Evolutionary conservation across 1,140 invertebrate genomes (phyloP).

Genomic region (Orussus abietinus): DNA sequence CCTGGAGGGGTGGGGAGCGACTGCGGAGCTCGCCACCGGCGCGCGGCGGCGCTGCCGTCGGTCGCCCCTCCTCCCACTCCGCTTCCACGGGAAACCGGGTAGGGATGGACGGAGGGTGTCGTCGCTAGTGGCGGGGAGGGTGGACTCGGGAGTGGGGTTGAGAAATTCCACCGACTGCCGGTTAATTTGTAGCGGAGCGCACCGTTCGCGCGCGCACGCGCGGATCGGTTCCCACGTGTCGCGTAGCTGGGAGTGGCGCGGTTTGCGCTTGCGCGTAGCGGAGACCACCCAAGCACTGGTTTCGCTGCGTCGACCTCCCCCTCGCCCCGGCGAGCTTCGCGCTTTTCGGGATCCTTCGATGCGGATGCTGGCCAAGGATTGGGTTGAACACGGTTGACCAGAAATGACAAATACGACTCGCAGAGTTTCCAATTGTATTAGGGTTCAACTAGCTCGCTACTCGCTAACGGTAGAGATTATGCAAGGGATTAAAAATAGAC

Average conservation of each 20-base stretch:
- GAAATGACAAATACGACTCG: too few relatives aligned
- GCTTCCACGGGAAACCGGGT: background rate
- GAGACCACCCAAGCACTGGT: background rate
- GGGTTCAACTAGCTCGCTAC: too few relatives aligned
- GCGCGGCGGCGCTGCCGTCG: conserved; percentile 12
- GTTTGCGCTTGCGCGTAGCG: conserved; percentile 17
- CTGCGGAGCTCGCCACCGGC: conserved; percentile 23
- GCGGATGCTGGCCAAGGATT: background rate
- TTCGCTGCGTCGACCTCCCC: conserved; percentile 5
- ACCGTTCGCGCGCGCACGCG: conserved; percentile 8
- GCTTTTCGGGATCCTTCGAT: background rate
- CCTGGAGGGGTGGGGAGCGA: conserved; percentile 19
- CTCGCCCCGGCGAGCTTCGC: background rate
- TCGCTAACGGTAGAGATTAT: too few relatives aligned
- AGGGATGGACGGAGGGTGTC: background rate
- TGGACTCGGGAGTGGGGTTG: conserved; percentile 1
- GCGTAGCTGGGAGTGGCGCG: conserved; percentile 8
- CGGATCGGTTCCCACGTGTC: conserved; percentile 16
- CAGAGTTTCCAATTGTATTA: too few relatives aligned
- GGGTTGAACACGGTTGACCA: background rate
- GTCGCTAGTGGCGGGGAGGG: background rate
- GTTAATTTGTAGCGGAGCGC: conserved; percentile 22
- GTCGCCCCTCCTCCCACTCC: conserved; percentile 12
- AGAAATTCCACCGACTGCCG: conserved; percentile 19
- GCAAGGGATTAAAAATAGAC: too few relatives aligned